Evolutionary conservation across 2,888 invertebrate species (phyloP).

Genomic region (Abrostola tripartita): DNA sequence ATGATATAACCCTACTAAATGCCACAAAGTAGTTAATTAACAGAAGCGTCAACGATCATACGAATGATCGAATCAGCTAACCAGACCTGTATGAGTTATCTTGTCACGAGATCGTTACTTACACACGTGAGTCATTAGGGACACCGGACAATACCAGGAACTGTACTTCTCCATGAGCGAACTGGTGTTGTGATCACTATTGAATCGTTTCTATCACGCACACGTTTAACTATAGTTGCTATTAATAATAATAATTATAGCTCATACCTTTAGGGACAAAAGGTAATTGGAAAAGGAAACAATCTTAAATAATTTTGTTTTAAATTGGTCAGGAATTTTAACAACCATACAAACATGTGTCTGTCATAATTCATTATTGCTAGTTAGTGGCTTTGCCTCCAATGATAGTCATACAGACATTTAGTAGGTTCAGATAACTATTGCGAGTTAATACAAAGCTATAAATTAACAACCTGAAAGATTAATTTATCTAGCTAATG

Average conservation of each 20-base stretch:
- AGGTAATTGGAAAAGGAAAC: too few species aligned
- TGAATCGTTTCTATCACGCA: slow-evolving; percentile 6
- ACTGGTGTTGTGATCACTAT: slow-evolving; percentile 3
- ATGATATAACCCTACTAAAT: not conserved
- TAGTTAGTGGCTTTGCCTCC: too few species aligned
- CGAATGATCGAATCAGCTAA: not conserved
- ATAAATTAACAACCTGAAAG: not conserved
- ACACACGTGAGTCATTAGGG: slow-evolving; percentile 14
- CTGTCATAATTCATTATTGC: too few species aligned
- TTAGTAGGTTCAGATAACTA: too few species aligned
- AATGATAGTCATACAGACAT: too few species aligned
- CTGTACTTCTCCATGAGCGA: slow-evolving; percentile 8
- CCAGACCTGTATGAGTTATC: slow-evolving; percentile 9
- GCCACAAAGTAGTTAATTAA: not conserved
- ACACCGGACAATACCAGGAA: slow-evolving; percentile 6
- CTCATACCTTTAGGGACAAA: too few species aligned
- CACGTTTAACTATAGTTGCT: not conserved
- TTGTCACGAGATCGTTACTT: slow-evolving; percentile 25
- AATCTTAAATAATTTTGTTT: too few species aligned
- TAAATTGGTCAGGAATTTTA: too few species aligned
- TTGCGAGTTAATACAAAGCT: too few species aligned
- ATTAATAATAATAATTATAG: not conserved
- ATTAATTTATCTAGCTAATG: not conserved
- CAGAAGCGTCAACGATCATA: not conserved
- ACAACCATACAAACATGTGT: too few species aligned